Conservation (phyloP, 2,888 invertebrate species). For the Dasypolia templi region DNA sequence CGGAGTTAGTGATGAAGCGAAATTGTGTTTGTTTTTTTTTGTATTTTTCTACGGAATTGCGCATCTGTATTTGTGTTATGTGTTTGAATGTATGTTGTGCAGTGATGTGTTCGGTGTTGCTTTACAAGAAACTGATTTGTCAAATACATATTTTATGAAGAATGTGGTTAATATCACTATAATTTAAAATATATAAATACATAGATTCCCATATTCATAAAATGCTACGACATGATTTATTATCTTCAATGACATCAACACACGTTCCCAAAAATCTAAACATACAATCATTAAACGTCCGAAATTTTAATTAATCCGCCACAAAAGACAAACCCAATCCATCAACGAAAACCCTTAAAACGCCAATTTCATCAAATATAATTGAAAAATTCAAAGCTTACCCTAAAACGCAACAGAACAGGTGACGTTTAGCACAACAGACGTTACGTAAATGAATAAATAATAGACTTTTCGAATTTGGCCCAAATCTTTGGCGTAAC, state of each 20-base stretch:
- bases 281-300: not conserved
- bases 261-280: not conserved
- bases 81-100: too few relatives aligned
- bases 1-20: too few relatives aligned
- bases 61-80: too few relatives aligned
- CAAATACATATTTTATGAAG: too few relatives aligned
- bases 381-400: constrained; percentile 72
- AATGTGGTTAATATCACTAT: not conserved
- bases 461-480: constrained; percentile 86
- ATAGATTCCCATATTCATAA: too few relatives aligned
- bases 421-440: constrained; percentile 68
- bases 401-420: constrained; percentile 64
- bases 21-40: too few relatives aligned
- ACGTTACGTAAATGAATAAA: constrained; percentile 84
- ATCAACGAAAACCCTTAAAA: constrained; percentile 38
- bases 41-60: too few relatives aligned
- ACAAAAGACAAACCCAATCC: constrained; percentile 27
- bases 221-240: too few relatives aligned
- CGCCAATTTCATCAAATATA: constrained; percentile 47
- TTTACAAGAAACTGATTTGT: too few relatives aligned
- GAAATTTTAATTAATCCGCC: constrained; percentile 2
- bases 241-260: not conserved
- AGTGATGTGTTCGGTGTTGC: too few relatives aligned
- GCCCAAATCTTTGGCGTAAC: constrained; percentile 86
- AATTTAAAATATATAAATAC: not conserved